phyloP scores from a whole-genome alignment of 2,797 vertebrate genomes.

The Amniataba percoides region DNA sequence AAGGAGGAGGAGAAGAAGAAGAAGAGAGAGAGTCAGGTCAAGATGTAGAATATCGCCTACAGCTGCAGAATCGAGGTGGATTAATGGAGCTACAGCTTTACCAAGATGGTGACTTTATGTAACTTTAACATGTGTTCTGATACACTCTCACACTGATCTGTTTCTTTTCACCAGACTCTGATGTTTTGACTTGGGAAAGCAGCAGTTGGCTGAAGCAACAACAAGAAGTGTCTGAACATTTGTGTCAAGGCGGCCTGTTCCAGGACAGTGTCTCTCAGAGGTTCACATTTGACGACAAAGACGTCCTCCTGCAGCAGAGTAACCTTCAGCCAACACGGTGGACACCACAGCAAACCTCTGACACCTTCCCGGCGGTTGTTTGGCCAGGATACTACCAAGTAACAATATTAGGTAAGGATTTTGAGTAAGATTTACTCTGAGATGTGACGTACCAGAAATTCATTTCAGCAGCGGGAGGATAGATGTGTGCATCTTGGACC shows the following conservation, averaged over 20 bases:
- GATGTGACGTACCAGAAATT: background rate
- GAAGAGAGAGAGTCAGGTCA: constrained; percentile 42
- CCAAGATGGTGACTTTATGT: background rate
- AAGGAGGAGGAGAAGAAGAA: constrained; percentile 46
- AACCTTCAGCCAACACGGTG: constrained; percentile 89
- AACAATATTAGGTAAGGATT: constrained; percentile 89
- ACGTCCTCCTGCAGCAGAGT: constrained; percentile 82
- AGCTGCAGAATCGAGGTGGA: constrained; percentile 45
- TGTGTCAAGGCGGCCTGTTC: constrained; percentile 80
- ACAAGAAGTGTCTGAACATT: constrained; percentile 81
- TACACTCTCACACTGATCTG: background rate
- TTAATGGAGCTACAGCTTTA: constrained; percentile 4
- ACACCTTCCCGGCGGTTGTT: constrained; percentile 65
- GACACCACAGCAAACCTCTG: constrained; percentile 67
- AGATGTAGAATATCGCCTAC: constrained; percentile 14
- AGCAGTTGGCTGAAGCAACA: constrained; percentile 84
- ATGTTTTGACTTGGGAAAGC: constrained; percentile 86
- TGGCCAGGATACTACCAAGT: constrained; percentile 88
- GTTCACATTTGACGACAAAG: constrained; percentile 85
- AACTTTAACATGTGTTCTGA: background rate
- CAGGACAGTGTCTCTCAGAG: constrained; percentile 87
- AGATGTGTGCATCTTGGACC: too few species aligned
- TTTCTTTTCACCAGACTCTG: constrained; percentile 45
- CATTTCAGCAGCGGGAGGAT: background rate
- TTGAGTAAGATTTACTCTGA: background rate